phyloP scores from a whole-genome alignment of 2,888 invertebrate species.

The Cyclophora albipunctata region DNA sequence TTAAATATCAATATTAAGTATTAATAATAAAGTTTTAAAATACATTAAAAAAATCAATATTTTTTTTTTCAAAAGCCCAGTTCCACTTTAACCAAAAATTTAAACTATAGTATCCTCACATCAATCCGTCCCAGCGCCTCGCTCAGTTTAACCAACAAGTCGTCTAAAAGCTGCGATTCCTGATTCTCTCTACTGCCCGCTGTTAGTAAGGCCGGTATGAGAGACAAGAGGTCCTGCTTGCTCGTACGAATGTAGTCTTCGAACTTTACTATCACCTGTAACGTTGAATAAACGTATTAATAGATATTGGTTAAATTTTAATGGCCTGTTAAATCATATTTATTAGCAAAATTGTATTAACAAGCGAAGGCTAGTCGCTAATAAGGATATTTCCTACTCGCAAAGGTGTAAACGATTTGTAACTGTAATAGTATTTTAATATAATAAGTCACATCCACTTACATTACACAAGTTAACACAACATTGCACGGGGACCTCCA shows the following conservation, averaged over 20 bases:
- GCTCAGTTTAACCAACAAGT: conserved; percentile 43
- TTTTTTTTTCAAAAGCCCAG: no score
- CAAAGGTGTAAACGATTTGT: no score
- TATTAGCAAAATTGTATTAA: no score
- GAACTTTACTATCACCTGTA: conserved; percentile 42
- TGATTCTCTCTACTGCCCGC: conserved; percentile 38
- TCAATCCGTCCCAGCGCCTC: conserved; percentile 45
- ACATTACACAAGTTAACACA: conserved; percentile 38
- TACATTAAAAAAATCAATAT: no score
- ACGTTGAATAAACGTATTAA: neutral
- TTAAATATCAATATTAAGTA: no score
- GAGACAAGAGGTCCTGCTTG: conserved; percentile 39
- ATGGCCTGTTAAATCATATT: no score
- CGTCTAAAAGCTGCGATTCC: conserved; percentile 44
- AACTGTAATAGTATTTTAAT: no score
- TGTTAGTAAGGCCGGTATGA: conserved; percentile 38
- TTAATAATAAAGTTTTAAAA: no score
- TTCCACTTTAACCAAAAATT: no score
- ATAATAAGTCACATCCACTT: conserved; percentile 20
- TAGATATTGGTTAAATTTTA: neutral
- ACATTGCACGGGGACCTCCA: conserved; percentile 35
- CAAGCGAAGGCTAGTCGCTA: no score
- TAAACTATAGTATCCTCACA: conserved; percentile 27
- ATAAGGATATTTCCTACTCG: no score
- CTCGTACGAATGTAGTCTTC: conserved; percentile 49